Evolutionary conservation across 2,113 vertebrate genomes (phyloP).

Genomic region (Heloderma charlesbogerti): DNA sequence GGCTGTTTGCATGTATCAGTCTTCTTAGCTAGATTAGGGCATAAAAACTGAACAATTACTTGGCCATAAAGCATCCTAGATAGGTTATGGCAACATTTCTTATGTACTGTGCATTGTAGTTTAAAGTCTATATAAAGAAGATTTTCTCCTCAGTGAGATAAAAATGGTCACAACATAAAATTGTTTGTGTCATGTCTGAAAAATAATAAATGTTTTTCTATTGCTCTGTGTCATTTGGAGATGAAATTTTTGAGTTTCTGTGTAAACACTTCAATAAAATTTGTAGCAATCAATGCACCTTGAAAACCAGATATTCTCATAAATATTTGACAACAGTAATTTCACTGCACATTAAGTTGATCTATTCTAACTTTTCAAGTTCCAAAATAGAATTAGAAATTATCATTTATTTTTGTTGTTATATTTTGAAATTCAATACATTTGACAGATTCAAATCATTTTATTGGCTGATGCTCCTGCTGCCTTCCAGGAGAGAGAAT

Average conservation of each 20-base stretch:
- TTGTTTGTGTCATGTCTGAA: neutral
- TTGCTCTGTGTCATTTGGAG: neutral
- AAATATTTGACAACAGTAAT: neutral
- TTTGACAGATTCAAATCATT: neutral
- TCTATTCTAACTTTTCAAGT: slow-evolving; percentile 3
- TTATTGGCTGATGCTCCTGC: neutral
- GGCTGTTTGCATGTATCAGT: neutral
- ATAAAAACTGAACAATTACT: neutral
- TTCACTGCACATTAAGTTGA: neutral
- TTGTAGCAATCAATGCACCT: neutral
- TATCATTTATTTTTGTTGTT: slow-evolving; percentile 2
- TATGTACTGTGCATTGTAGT: neutral
- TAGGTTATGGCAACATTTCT: neutral
- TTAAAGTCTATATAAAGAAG: neutral
- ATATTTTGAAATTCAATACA: neutral
- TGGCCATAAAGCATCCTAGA: neutral
- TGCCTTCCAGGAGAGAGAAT: neutral
- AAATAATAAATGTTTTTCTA: neutral
- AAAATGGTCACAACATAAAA: neutral
- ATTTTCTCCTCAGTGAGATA: neutral
- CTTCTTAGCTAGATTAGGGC: neutral
- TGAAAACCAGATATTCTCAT: neutral
- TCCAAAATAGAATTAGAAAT: neutral
- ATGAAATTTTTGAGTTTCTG: neutral
- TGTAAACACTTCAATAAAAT: neutral